These are phyloP conservation scores for Nephrocerus scutellatus DNA, from an alignment of 2,888 invertebrate species.

Conservation along the genomic window DNA sequence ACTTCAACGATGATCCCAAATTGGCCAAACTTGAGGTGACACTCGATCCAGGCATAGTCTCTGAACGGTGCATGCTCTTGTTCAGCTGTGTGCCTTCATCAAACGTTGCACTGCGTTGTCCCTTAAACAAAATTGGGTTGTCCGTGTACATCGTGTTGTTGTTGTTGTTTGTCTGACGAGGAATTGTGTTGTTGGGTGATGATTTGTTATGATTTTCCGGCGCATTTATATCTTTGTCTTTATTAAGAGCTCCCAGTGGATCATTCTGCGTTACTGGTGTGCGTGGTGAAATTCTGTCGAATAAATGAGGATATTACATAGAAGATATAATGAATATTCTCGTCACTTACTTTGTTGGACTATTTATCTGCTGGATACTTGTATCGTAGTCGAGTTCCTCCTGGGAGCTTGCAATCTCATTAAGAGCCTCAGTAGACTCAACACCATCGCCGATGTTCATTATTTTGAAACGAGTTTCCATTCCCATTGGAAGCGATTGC, in stretches of 20 bases:
- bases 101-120: slow-evolving; percentile 54
- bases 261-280: slow-evolving; percentile 88
- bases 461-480: slow-evolving; percentile 35
- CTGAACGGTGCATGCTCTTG: slow-evolving; percentile 59
- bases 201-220: slow-evolving; percentile 26
- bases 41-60: slow-evolving; percentile 66
- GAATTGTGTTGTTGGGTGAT: slow-evolving; percentile 14
- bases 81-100: slow-evolving; percentile 51
- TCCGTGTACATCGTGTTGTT: slow-evolving; percentile 52
- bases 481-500: slow-evolving; percentile 27
- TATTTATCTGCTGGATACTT: slow-evolving; percentile 30
- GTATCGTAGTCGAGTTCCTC: slow-evolving; percentile 33
- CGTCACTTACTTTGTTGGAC: slow-evolving; percentile 43
- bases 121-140: slow-evolving; percentile 62
- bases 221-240: slow-evolving; percentile 34
- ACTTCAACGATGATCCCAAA: slow-evolving; percentile 73
- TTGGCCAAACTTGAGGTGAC: slow-evolving; percentile 73
- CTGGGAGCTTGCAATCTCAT: slow-evolving; percentile 34
- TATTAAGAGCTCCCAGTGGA: slow-evolving; percentile 74
- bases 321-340: background rate
- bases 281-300: slow-evolving; percentile 59
- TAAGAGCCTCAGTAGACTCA: slow-evolving; percentile 17
- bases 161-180: slow-evolving; percentile 31
- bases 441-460: slow-evolving; percentile 33
- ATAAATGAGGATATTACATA: background rate